A percentile compares a stretch with the other conserved stretches of the same genome.
Evolutionary conservation across 2,888 invertebrate genomes (phyloP).

Genomic region (Crossocerus cetratus): DNA sequence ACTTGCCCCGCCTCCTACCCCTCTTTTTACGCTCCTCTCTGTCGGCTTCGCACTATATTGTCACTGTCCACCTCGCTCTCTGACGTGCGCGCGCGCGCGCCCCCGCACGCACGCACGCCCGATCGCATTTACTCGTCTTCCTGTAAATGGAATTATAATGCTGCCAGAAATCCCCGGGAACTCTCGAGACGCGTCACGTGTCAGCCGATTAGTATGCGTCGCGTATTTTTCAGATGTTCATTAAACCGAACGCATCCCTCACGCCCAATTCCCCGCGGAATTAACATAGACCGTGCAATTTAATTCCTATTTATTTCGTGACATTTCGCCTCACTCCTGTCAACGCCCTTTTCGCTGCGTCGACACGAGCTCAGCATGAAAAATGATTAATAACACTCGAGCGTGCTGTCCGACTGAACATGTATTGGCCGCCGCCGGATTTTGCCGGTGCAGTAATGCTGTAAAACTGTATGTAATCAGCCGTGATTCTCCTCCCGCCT

Average conservation of each 20-base stretch:
- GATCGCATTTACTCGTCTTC: neutral
- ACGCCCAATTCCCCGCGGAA: neutral
- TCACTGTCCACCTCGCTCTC: no score
- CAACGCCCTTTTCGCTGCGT: constrained; percentile 2
- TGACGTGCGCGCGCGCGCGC: no score
- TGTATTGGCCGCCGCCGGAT: no score
- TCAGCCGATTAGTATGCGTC: neutral
- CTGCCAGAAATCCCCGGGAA: neutral
- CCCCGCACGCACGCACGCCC: neutral
- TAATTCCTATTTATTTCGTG: constrained; percentile 25
- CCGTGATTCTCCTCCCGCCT: no score
- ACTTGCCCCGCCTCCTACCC: constrained; percentile 2
- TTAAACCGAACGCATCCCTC: neutral
- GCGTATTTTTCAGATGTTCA: neutral
- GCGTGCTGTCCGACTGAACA: neutral
- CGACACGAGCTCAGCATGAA: constrained; percentile 5
- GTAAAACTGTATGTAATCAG: no score
- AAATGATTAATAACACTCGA: constrained; percentile 16
- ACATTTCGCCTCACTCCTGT: constrained; percentile 9
- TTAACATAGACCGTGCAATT: constrained; percentile 12
- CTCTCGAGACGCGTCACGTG: neutral
- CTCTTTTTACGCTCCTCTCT: no score
- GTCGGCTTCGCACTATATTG: no score
- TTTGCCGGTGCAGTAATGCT: no score
- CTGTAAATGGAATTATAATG: neutral